Percentiles rank a stretch among this genome's conserved stretches.
phyloP scores from a whole-genome alignment of 2,888 invertebrate genomes.

The Apodemia zela region DNA sequence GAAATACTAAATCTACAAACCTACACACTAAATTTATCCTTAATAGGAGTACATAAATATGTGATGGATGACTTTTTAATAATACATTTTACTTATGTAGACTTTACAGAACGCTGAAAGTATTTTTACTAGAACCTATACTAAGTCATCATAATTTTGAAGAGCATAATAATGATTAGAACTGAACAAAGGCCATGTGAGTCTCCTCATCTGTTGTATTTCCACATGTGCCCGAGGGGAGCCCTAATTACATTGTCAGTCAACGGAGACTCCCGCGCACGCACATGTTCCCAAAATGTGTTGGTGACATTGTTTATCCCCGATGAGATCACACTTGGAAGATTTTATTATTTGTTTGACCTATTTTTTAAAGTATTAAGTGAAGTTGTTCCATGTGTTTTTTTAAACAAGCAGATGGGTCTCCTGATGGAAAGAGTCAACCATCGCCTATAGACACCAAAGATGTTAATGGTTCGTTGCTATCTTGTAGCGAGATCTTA shows the following conservation, averaged over 20 bases:
- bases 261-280: slow-evolving; percentile 37
- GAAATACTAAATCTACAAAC: too few relatives aligned
- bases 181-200: slow-evolving; percentile 15
- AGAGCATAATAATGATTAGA: not conserved
- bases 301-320: slow-evolving; percentile 9
- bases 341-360: not conserved
- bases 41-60: slow-evolving; percentile 17
- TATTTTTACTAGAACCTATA: not conserved
- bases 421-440: too few relatives aligned
- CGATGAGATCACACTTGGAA: not conserved
- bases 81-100: too few relatives aligned
- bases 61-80: too few relatives aligned
- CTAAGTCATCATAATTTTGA: not conserved
- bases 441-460: too few relatives aligned
- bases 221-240: slow-evolving; percentile 19
- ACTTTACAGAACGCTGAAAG: not conserved
- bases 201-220: slow-evolving; percentile 21
- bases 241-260: slow-evolving; percentile 36
- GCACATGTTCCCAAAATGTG: slow-evolving; percentile 28
- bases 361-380: not conserved
- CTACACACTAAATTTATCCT: slow-evolving; percentile 18
- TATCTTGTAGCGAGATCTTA: too few relatives aligned
- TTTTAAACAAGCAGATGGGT: too few relatives aligned
- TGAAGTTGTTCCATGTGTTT: too few relatives aligned
- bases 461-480: too few relatives aligned